phyloP scores from a whole-genome alignment of 2,797 vertebrate genomes.

The Vultur gryphus region DNA sequence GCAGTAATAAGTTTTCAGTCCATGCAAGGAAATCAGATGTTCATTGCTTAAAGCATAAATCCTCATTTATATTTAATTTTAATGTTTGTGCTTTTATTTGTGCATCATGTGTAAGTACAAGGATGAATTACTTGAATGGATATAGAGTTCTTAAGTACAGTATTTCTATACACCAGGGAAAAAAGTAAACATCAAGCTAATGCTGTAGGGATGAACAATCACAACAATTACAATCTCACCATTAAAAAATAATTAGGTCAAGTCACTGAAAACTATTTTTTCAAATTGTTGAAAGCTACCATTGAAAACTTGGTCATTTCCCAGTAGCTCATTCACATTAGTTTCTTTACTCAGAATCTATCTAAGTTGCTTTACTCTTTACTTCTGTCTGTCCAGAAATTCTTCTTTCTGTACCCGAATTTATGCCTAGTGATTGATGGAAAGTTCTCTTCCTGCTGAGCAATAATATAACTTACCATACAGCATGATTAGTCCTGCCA shows the following conservation, averaged over 20 bases:
- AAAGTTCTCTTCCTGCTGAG: neutral
- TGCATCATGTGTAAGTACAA: neutral
- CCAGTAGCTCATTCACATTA: neutral
- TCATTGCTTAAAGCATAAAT: neutral
- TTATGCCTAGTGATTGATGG: neutral
- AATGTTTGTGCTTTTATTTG: neutral
- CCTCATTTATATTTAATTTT: neutral
- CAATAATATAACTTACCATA: neutral
- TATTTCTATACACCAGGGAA: neutral
- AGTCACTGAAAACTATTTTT: neutral
- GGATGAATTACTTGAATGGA: neutral
- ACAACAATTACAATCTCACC: neutral
- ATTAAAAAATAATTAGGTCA: neutral
- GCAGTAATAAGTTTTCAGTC: neutral
- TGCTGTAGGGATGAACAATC: neutral
- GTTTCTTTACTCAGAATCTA: neutral
- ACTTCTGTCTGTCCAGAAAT: neutral
- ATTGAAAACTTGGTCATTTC: neutral
- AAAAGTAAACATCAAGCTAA: neutral
- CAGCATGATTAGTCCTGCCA: neutral
- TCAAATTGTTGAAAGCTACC: neutral
- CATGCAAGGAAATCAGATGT: neutral
- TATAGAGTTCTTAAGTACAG: neutral
- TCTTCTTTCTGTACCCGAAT: neutral
- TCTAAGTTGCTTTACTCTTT: neutral